Percentiles rank a stretch among this genome's conserved stretches.
phyloP scores from a whole-genome alignment of 2,797 vertebrate species.

The Lycodopsis pacificus region DNA sequence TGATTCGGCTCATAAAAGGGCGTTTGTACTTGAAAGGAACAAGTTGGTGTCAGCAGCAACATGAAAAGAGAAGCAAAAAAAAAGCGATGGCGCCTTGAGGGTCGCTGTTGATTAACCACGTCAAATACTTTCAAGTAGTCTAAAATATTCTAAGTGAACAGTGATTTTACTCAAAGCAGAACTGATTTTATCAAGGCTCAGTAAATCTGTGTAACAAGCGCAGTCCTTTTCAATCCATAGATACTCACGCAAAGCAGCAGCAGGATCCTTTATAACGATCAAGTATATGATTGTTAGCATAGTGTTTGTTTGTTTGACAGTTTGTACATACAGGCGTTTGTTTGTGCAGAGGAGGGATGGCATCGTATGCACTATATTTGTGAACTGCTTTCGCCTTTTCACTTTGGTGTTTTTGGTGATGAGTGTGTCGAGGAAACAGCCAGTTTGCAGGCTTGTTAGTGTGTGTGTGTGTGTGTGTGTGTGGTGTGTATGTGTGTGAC shows the following conservation, averaged over 20 bases:
- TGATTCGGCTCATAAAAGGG: conserved; percentile 14
- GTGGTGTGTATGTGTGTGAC: conserved; percentile 71
- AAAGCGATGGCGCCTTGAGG: conserved; percentile 24
- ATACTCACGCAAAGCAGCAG: neutral
- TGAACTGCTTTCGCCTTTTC: conserved; percentile 53
- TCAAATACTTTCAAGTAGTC: conserved; percentile 51
- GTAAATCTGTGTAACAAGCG: conserved; percentile 12
- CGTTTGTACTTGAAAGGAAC: conserved; percentile 23
- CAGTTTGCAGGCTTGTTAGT: conserved; percentile 36
- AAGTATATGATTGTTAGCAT: conserved; percentile 3
- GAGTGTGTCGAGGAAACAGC: conserved; percentile 33
- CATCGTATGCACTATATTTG: conserved; percentile 31
- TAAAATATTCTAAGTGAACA: conserved; percentile 44
- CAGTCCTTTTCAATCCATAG: conserved; percentile 5
- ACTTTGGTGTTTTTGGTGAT: conserved; percentile 43
- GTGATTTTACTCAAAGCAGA: conserved; percentile 43
- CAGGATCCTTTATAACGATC: neutral
- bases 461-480: conserved; percentile 41
- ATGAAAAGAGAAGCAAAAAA: conserved; percentile 3
- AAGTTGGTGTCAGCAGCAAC: conserved; percentile 4
- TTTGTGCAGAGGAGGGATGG: conserved; percentile 45
- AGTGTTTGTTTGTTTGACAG: conserved; percentile 28
- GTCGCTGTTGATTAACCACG: conserved; percentile 49
- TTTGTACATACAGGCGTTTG: conserved; percentile 26
- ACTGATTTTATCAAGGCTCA: conserved; percentile 23